Percentiles rank a stretch among this genome's conserved stretches.
These are phyloP conservation scores for Ecliptopera silaceata DNA, from an alignment of 2,888 invertebrate genomes.

Conservation along the genomic window DNA sequence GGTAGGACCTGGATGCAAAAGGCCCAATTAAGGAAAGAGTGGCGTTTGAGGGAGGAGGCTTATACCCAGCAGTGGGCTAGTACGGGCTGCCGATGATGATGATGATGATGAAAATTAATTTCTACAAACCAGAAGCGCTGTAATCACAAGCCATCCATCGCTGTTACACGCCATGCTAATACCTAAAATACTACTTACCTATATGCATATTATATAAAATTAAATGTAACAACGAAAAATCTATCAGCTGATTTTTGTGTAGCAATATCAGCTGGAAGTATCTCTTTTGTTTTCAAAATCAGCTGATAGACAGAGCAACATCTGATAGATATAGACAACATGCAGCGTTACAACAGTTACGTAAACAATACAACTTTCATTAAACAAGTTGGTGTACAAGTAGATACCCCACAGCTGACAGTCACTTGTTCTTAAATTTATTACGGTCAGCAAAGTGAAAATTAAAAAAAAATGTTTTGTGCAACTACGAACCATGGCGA, in stretches of 20 bases:
- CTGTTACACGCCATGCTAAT: too few relatives aligned
- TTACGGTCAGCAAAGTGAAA: conserved; percentile 63
- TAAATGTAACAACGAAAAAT: background rate
- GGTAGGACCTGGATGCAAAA: too few relatives aligned
- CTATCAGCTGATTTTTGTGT: background rate
- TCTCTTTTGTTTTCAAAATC: conserved; percentile 9
- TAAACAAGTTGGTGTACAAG: conserved; percentile 51
- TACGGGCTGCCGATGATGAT: too few relatives aligned
- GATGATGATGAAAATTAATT: too few relatives aligned
- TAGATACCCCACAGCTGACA: conserved; percentile 46
- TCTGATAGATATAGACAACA: conserved; percentile 23
- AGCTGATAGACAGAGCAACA: conserved; percentile 18
- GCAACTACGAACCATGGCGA: conserved; percentile 61
- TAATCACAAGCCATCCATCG: too few relatives aligned
- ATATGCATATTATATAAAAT: too few relatives aligned
- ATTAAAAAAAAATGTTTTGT: conserved; percentile 58
- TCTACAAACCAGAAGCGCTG: too few relatives aligned
- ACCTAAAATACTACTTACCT: too few relatives aligned
- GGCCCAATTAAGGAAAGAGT: too few relatives aligned
- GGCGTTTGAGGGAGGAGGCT: too few relatives aligned
- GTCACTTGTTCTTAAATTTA: conserved; percentile 61
- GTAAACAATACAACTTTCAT: conserved; percentile 41
- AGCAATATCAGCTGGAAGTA: conserved; percentile 6
- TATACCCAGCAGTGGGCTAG: too few relatives aligned
- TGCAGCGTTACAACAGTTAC: conserved; percentile 23